Base-by-base conservation (phyloP, 1,140 invertebrate genomes). In the Pollicipes pollicipes region DNA sequence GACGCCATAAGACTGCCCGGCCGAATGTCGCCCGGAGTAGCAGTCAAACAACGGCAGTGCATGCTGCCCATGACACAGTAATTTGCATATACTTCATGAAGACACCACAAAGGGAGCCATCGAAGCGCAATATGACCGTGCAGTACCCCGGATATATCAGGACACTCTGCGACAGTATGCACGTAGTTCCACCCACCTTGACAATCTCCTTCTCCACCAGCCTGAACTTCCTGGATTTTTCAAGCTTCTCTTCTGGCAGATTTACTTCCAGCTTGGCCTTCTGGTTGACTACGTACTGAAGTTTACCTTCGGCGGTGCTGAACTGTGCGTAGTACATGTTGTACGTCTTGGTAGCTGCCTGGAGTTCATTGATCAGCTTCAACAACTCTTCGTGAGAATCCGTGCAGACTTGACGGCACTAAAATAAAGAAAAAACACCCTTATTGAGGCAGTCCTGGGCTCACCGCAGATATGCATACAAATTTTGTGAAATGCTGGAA, bases 331-430 rank as follows among this genome's bases (percentile, higher is more conserved):
- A 91, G 81, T 93, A 95, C 29, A 90, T 88, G 75, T 84, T 82
- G 76, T 87, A 86, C 0, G 85, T 85, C 82, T 97, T 97, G 88
- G 95, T 93, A 64, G 91, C 91, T 71, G 89, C 93, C 75, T 95
- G 91, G 31, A 97, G 84, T 81, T 97, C 94, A 77, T 93, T 90
- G 30, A 97, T 81, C 32, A 95, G 91, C 74, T 93, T 88, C 72
- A 94, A 82, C 73, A 97, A 88, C 79, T 97, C 93, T 80, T 95
- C 93, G 80, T 97, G 94, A 27, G 90, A 91, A 78, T 94, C 90
- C 71, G 88, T 86, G 29, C 91, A 92, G 73, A 97, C 91, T 78
- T 95, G 91, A 69, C 91, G 88, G 79, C 93, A 96, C 89, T 95
- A 81, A 2, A 24, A 58, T 21, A 24, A 58, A 24, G 17, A 21